phyloP scores from a whole-genome alignment of 2,888 invertebrate genomes.

The Synergus gifuensis region DNA sequence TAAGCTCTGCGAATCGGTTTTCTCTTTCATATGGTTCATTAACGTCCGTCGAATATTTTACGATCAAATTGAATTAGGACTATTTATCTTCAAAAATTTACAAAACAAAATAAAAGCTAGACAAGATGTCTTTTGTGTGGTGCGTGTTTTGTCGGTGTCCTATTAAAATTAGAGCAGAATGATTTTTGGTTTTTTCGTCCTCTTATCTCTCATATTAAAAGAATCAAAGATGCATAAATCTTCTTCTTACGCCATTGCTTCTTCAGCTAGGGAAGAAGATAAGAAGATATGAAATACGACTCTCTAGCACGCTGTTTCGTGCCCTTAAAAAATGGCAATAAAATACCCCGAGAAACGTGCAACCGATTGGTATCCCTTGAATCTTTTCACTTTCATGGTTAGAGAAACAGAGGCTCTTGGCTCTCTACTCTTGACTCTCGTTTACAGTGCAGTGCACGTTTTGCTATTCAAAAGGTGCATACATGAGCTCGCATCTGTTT shows the following conservation, averaged over 20 bases:
- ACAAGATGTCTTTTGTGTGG: too few species aligned
- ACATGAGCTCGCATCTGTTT: conserved; percentile 36
- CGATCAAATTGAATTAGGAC: too few species aligned
- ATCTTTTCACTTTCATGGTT: conserved; percentile 39
- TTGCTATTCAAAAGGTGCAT: conserved; percentile 32
- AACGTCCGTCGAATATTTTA: neutral
- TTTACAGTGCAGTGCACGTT: conserved; percentile 37
- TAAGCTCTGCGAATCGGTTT: neutral
- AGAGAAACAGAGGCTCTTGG: conserved; percentile 23
- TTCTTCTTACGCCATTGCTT: conserved; percentile 2
- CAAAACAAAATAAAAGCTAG: too few species aligned
- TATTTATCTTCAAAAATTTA: too few species aligned
- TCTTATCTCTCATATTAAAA: neutral
- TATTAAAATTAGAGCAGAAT: too few species aligned
- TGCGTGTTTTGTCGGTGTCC: too few species aligned
- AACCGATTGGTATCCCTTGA: conserved; percentile 40
- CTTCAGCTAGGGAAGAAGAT: conserved; percentile 21
- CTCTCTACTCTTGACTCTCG: conserved; percentile 4
- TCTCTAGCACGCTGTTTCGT: conserved; percentile 26
- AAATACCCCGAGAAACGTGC: conserved; percentile 40
- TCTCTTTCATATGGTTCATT: neutral
- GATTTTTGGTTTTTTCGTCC: neutral
- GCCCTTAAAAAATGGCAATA: conserved; percentile 34
- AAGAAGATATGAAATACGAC: conserved; percentile 40
- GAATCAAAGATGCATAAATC: neutral